A percentile compares a stretch with the other conserved stretches of the same genome.
These are phyloP conservation scores for Ephialtes manifestator DNA, from an alignment of 2,888 invertebrate genomes.

Conservation along the genomic window DNA sequence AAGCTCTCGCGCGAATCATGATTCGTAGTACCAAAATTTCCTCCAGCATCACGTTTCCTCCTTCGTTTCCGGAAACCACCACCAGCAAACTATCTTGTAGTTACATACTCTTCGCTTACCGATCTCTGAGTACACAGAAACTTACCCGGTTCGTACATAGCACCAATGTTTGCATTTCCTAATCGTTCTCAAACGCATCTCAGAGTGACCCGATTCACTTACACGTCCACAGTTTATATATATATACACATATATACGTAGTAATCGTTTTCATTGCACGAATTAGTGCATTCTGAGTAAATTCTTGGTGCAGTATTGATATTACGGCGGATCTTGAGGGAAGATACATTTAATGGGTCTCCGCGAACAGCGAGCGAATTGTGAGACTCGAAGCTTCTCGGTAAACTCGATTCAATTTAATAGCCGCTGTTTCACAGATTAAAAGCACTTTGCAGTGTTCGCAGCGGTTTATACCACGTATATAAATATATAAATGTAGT, in stretches of 20 bases:
- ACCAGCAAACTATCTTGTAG: not conserved
- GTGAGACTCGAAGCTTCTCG: not conserved
- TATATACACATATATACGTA: not conserved
- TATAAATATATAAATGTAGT: no score
- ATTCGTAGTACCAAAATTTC: not conserved
- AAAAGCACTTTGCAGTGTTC: not conserved
- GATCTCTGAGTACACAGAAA: not conserved
- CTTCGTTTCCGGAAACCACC: not conserved
- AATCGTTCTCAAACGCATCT: constrained; percentile 2
- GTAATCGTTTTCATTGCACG: not conserved
- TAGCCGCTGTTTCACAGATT: not conserved
- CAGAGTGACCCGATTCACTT: constrained; percentile 1
- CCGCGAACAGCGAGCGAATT: not conserved
- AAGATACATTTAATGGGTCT: not conserved
- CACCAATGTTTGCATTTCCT: not conserved
- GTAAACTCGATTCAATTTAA: not conserved
- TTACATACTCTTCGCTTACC: not conserved
- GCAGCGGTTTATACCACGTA: not conserved
- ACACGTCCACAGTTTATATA: not conserved
- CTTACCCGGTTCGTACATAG: not conserved
- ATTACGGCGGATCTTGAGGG: not conserved
- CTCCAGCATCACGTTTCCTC: not conserved
- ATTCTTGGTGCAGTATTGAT: not conserved
- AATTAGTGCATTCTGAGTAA: not conserved
- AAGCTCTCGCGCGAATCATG: not conserved